These are phyloP conservation scores for Rhyacophila brunnea DNA, from an alignment of 1,140 invertebrate species.

Conservation along the genomic window DNA sequence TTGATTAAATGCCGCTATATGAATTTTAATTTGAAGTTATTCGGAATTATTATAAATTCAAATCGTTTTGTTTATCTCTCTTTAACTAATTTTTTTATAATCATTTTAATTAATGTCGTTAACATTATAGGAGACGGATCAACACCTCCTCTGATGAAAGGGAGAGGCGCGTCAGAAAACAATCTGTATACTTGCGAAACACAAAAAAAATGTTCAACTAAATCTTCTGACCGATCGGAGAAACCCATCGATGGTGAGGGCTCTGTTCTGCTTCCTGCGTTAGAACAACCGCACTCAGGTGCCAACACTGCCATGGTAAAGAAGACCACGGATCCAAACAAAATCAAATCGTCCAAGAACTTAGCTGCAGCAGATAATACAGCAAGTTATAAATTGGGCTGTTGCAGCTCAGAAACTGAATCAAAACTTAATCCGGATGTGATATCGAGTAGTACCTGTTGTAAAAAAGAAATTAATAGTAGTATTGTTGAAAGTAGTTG, in stretches of 20 bases:
- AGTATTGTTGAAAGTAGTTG: no score
- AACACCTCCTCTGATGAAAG: constrained; percentile 20
- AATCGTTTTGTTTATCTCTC: no score
- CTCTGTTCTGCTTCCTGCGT: not conserved
- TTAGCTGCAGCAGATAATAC: not conserved
- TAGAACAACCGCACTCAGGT: not conserved
- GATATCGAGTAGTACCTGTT: no score
- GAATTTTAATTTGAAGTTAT: no score
- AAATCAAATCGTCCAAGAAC: constrained; percentile 12
- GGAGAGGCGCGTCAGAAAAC: constrained; percentile 10
- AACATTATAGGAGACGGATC: constrained; percentile 18
- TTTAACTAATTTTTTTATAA: no score
- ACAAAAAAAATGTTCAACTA: not conserved
- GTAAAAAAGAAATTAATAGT: no score
- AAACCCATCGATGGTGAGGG: not conserved
- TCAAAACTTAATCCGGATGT: no score
- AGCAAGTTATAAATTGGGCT: no score
- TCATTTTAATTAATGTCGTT: no score
- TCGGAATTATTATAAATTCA: no score
- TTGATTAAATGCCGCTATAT: no score
- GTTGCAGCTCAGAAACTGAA: no score
- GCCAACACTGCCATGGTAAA: not conserved
- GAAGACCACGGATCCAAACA: constrained; percentile 9
- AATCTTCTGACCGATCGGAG: not conserved
- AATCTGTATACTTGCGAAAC: constrained; percentile 18